Base-by-base conservation (phyloP, 2,113 vertebrate genomes). In the Pao palembangensis region DNA sequence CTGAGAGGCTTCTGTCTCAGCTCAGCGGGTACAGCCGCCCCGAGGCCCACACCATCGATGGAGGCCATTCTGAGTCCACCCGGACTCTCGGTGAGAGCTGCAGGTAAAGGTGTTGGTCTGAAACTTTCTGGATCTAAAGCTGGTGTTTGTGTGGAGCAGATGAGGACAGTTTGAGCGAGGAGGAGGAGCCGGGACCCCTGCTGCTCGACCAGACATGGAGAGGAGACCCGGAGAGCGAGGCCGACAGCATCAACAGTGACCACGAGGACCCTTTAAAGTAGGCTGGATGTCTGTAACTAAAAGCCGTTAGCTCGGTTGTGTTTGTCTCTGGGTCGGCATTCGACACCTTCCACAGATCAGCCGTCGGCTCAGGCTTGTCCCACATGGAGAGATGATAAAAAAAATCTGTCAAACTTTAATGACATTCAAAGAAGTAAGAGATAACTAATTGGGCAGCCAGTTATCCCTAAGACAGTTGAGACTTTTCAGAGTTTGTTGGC, bases 191-290 rank as follows among this genome's bases (percentile, higher is more conserved):
- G 82, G 92, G 94, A 3, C 93, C 94, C 0, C 59, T 98, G 60
- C 92, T 94, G 0, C 88, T 98, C 65, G 97, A 99, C 83, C 96
- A 98, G 87, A 96, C 94, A 0, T 99, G 97, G 96, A 90, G 96
- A 83, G 97, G 96, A 58, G 97, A 98, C 73, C 96, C 95, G 0
- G 97, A 99, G 90, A 99, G 97, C 31, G 97, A 99, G 58, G 94
- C 94, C 0, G 97, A 99, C 90, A 99, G 97, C 78, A 87, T 98
- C 1, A 95, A 99, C 75, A 99, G 96, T 21, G 97, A 98, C 83
- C 96, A 97, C 46, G 97, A 99, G 76, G 97, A 99, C 67, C 97
- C 97, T 56, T 75, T 99, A 2, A 99, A 98, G 97, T 99, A 88
- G 59, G 80, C 5, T 51, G 8, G 6, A 4, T 16, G 28, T 44